These are phyloP conservation scores for Lepus americanus DNA, from an alignment of 2,113 vertebrate species.

Conservation along the genomic window DNA sequence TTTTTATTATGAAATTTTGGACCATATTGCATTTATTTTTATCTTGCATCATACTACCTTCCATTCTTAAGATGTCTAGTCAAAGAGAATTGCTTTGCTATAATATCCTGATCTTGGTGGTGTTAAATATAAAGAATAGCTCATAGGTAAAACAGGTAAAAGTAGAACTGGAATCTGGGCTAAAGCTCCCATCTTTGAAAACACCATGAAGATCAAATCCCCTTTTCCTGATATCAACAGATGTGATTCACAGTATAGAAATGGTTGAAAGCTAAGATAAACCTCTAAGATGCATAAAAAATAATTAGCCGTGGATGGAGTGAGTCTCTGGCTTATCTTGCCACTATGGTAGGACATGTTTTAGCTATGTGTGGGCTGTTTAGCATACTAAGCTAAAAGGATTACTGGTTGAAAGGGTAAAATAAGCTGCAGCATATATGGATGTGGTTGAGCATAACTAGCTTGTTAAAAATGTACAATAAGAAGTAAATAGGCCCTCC, in stretches of 20 bases:
- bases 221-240: neutral
- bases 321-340: neutral
- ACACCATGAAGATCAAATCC: accelerated
- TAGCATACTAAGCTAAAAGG: neutral
- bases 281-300: neutral
- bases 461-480: neutral
- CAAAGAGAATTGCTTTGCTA: neutral
- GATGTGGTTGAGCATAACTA: neutral
- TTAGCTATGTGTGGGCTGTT: neutral
- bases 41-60: neutral
- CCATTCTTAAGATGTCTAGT: neutral
- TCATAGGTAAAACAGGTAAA: neutral
- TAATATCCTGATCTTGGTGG: neutral
- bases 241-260: neutral
- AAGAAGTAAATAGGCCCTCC: neutral
- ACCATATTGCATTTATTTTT: neutral
- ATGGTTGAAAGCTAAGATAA: neutral
- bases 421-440: neutral
- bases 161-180: neutral
- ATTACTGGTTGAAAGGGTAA: neutral
- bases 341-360: neutral
- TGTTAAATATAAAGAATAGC: neutral
- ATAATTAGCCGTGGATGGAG: neutral
- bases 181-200: neutral
- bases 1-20: neutral